Conservation (phyloP, 2,113 vertebrate species). For the Nettapus auritus region DNA sequence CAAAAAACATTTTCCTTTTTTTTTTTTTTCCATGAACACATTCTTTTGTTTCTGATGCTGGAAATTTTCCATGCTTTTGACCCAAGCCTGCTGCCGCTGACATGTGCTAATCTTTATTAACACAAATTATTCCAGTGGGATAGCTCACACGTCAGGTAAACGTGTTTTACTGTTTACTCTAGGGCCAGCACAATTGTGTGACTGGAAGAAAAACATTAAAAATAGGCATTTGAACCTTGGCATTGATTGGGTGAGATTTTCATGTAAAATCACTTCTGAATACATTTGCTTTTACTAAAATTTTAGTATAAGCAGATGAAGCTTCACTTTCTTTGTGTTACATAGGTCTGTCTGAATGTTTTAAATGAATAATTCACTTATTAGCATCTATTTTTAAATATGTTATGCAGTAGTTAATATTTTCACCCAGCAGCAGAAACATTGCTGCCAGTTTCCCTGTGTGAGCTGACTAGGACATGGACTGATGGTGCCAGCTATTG, state of each 20-base stretch:
- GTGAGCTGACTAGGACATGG: not conserved
- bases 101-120: not conserved
- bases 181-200: not conserved
- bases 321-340: not conserved
- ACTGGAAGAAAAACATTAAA: conserved; percentile 21
- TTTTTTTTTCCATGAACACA: not conserved
- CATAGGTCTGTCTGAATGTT: not conserved
- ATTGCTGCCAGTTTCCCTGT: not conserved
- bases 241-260: not conserved
- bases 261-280: not conserved
- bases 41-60: conserved; percentile 66
- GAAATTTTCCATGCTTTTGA: conserved; percentile 57
- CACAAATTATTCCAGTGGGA: conserved; percentile 42
- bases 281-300: not conserved
- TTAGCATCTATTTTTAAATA: conserved; percentile 11
- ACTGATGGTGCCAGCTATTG: not conserved
- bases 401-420: not conserved
- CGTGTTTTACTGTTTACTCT: not conserved
- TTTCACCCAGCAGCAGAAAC: not conserved
- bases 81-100: not conserved
- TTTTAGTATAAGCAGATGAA: not conserved
- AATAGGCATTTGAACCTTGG: conserved; percentile 11
- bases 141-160: not conserved
- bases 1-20: conserved; percentile 21
- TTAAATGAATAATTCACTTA: not conserved